These are phyloP conservation scores for Platyrinchus mystaceus DNA, from an alignment of 2,797 vertebrate species.

Conservation along the genomic window DNA sequence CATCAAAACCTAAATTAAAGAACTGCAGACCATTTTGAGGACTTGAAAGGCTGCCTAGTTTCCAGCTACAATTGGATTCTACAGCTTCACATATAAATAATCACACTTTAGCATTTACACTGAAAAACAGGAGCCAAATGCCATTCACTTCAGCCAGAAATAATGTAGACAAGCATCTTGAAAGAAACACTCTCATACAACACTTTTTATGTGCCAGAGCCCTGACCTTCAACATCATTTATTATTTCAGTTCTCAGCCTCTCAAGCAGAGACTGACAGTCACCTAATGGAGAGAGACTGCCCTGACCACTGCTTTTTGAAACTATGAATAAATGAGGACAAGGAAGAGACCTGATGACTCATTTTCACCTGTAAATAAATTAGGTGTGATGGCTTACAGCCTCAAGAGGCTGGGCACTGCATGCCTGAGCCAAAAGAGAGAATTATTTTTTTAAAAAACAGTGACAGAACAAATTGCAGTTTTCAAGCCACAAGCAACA, in stretches of 20 bases:
- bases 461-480: neutral
- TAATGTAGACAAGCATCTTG: neutral
- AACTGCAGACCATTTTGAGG: neutral
- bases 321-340: conserved; percentile 18
- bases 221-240: conserved; percentile 31
- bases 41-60: neutral
- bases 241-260: conserved; percentile 10
- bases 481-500: neutral
- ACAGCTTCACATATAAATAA: neutral
- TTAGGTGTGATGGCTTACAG: conserved; percentile 5
- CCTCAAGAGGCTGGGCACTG: neutral
- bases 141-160: conserved; percentile 5
- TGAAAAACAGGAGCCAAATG: neutral
- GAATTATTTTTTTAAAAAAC: neutral
- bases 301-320: neutral
- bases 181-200: neutral
- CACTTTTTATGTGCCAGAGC: neutral
- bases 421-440: neutral
- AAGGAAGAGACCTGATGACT: conserved; percentile 5
- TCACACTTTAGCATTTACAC: neutral
- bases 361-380: conserved; percentile 42
- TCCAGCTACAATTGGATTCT: neutral
- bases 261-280: conserved; percentile 17
- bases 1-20: neutral
- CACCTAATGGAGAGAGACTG: neutral